phyloP scores from a whole-genome alignment of 2,797 vertebrate genomes.

The Diplodus sargus region DNA sequence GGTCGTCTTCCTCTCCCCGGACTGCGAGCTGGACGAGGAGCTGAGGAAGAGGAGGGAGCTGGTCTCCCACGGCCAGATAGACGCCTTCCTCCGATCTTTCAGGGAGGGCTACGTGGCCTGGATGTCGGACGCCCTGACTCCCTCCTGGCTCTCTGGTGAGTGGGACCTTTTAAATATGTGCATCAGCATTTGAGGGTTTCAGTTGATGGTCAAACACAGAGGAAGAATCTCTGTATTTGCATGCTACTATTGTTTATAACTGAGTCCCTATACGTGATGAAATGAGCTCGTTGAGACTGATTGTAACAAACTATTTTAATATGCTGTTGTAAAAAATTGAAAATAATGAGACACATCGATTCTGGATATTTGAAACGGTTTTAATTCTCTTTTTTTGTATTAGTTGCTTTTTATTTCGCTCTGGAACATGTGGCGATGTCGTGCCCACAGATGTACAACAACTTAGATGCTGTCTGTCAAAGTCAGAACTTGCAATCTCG shows the following conservation, averaged over 20 bases:
- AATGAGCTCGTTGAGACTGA: not conserved
- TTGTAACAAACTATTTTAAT: too few species aligned
- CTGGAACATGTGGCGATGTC: too few species aligned
- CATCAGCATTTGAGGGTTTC: not conserved
- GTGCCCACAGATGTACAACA: too few species aligned
- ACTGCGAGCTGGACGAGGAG: conserved; percentile 78
- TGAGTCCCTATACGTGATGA: not conserved
- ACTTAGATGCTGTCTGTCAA: too few species aligned
- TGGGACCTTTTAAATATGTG: not conserved
- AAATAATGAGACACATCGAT: too few species aligned
- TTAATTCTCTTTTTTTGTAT: too few species aligned
- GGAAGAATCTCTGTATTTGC: not conserved
- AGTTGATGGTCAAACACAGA: not conserved
- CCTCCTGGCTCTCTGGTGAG: conserved; percentile 86
- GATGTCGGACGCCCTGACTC: conserved; percentile 82
- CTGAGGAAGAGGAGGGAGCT: conserved; percentile 82
- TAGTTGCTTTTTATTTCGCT: too few species aligned
- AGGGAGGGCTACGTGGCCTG: conserved; percentile 80
- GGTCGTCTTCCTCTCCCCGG: conserved; percentile 82
- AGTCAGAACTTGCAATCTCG: too few species aligned
- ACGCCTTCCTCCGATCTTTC: conserved; percentile 82
- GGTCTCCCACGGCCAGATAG: conserved; percentile 72
- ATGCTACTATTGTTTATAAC: not conserved
- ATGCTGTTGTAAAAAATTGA: too few species aligned
- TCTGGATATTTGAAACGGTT: too few species aligned